Base-by-base conservation (phyloP, 2,888 invertebrate species). In the Erebia aethiops region DNA sequence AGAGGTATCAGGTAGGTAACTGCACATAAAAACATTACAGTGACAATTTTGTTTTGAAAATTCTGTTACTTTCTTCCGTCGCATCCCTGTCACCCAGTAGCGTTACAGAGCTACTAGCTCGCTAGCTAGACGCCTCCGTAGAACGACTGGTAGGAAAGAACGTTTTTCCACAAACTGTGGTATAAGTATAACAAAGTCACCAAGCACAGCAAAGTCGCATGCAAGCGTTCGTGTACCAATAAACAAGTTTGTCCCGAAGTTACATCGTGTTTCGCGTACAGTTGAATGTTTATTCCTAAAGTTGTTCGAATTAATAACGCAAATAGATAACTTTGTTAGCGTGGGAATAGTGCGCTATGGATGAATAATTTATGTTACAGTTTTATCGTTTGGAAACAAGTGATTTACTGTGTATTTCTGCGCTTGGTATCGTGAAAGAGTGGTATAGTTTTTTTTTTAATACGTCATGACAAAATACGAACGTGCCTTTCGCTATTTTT, bases 281-380 rank as follows among this genome's bases (percentile, higher is more conserved):
- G 56, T 68, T 70, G 60, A 66, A 69, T 70, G 74, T 74, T 68
- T 72, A 74, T 72, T 69, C 58, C 65, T 16, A 62, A 72, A 74
- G 62, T 74, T 74, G n/a, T 69, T 66, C 56, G 70, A 72, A 72
- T 74, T 74, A 74, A 74, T 72, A 72, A 74, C 72, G 51, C 70
- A 70, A 72, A 74, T 74, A 72, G 72, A 72, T 69, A 72, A 71
- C 69, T 71, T 70, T 69, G 69, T 60, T 69, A 69, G 60, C 54
- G 67, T 49, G 16, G 69, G 66, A 65, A 70, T 67, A 72, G 72
- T 71, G 71, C 58, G 65, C 58, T 51, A 41, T 56, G 70, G 68
- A 74, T 74, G 74, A 72, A 74, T 74, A 72, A 74, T 74, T 72
- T 74, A 74, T 74, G 72, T 72, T 56, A 72, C 74, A 70, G 70